A percentile compares a stretch with the other conserved stretches of the same genome.
Conservation (phyloP, 1,140 invertebrate genomes). For the Polypedilum pembai region DNA sequence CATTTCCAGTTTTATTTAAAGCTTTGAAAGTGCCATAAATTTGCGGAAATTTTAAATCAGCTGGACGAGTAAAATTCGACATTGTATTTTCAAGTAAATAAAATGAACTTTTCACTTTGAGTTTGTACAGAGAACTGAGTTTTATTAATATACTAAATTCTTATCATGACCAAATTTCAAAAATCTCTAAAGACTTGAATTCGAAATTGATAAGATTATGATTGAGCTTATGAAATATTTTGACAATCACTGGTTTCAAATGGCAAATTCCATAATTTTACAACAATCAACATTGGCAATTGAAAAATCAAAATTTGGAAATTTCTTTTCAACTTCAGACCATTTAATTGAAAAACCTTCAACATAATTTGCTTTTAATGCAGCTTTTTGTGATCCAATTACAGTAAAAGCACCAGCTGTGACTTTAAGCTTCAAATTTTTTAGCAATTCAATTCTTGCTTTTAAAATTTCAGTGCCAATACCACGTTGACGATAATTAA, state of each 20-base stretch:
- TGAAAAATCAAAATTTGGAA: slow-evolving; percentile 4
- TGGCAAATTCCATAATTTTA: background rate
- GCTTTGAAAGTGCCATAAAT: slow-evolving; percentile 21
- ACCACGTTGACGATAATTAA: background rate
- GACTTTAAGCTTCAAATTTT: background rate
- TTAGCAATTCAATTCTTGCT: background rate
- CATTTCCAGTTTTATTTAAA: background rate
- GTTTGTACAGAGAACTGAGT: too few species aligned
- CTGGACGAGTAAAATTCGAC: too few species aligned
- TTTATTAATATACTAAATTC: too few species aligned
- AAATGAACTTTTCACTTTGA: too few species aligned
- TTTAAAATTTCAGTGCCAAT: background rate
- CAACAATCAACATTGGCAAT: background rate
- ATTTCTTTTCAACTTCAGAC: background rate
- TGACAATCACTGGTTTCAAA: background rate
- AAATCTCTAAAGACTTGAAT: too few species aligned
- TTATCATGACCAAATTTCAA: too few species aligned
- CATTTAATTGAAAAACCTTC: background rate
- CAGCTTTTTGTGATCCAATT: background rate
- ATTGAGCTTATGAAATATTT: too few species aligned
- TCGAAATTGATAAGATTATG: too few species aligned
- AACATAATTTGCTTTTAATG: background rate
- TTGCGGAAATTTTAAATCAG: too few species aligned
- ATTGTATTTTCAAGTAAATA: too few species aligned
- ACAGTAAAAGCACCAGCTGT: background rate